Evolutionary conservation across 2,113 vertebrate species (phyloP).

Genomic region (Meleagris gallopavo): DNA sequence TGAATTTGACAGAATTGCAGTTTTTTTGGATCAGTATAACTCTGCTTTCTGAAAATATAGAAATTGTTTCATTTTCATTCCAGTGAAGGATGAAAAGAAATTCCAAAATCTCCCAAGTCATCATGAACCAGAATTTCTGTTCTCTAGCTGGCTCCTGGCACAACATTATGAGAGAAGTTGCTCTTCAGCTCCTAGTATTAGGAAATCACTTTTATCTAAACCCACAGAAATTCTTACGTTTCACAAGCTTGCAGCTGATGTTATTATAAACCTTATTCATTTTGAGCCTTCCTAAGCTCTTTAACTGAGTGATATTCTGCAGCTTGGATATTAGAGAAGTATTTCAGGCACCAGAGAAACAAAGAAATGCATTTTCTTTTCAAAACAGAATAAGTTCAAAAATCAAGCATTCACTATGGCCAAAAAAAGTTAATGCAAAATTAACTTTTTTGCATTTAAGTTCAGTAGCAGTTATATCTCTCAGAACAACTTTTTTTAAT

Average conservation of each 20-base stretch:
- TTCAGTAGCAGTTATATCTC: not conserved
- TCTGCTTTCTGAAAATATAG: not conserved
- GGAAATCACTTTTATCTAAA: not conserved
- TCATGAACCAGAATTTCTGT: not conserved
- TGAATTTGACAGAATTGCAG: not conserved
- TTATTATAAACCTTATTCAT: not conserved
- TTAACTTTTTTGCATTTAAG: not conserved
- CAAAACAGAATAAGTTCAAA: not conserved
- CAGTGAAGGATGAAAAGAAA: not conserved
- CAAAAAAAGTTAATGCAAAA: not conserved
- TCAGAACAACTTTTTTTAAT: not conserved
- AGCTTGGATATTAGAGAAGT: not conserved
- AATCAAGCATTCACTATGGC: rapidly evolving
- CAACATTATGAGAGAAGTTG: not conserved
- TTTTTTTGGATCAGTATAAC: not conserved
- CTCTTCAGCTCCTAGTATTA: not conserved
- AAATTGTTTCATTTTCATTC: not conserved
- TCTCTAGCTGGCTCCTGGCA: not conserved
- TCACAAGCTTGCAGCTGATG: not conserved
- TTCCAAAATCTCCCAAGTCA: not conserved
- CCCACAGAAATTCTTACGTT: not conserved
- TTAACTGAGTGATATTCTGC: not conserved
- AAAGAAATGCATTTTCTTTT: not conserved
- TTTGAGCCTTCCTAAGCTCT: not conserved
- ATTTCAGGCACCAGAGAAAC: not conserved